phyloP scores from a whole-genome alignment of 2,113 vertebrate genomes.

The Thunnus maccoyii region DNA sequence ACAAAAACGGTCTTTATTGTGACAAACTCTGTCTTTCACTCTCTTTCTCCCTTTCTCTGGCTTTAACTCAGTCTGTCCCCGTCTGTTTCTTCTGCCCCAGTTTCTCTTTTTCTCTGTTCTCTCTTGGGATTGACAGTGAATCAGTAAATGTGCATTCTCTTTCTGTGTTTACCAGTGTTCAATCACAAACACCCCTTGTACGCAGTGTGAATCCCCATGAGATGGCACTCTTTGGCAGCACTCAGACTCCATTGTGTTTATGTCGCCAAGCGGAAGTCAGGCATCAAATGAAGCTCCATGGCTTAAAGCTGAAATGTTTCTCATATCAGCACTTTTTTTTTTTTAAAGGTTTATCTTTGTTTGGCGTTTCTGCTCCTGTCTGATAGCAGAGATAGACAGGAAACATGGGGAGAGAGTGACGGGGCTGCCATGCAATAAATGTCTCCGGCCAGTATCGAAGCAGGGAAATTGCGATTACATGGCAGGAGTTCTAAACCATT shows the following conservation, averaged over 20 bases:
- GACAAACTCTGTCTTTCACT: constrained; percentile 22
- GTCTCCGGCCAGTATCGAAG: not conserved
- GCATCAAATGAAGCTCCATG: constrained; percentile 32
- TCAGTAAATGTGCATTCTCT: constrained; percentile 56
- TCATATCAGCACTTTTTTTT: constrained; percentile 9
- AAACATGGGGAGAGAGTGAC: not conserved
- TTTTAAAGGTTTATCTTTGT: not conserved
- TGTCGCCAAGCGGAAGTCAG: constrained; percentile 33
- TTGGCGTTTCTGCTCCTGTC: constrained; percentile 17
- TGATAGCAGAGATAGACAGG: constrained; percentile 26
- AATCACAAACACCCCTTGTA: constrained; percentile 53
- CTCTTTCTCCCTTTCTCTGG: constrained; percentile 4
- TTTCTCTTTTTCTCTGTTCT: constrained; percentile 45
- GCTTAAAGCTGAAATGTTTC: constrained; percentile 35
- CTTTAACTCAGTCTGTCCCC: constrained; percentile 28
- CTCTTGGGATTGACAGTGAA: constrained; percentile 55
- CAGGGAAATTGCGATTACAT: not conserved
- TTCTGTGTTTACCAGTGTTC: constrained; percentile 54
- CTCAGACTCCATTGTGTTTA: constrained; percentile 9
- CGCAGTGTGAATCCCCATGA: constrained; percentile 61
- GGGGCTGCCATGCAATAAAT: not conserved
- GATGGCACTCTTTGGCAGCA: constrained; percentile 73
- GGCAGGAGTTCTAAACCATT: not conserved
- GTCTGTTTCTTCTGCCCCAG: constrained; percentile 39
- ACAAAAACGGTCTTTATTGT: constrained; percentile 6